phyloP scores from a whole-genome alignment of 2,797 vertebrate species.

The Micrastur ruficollis region DNA sequence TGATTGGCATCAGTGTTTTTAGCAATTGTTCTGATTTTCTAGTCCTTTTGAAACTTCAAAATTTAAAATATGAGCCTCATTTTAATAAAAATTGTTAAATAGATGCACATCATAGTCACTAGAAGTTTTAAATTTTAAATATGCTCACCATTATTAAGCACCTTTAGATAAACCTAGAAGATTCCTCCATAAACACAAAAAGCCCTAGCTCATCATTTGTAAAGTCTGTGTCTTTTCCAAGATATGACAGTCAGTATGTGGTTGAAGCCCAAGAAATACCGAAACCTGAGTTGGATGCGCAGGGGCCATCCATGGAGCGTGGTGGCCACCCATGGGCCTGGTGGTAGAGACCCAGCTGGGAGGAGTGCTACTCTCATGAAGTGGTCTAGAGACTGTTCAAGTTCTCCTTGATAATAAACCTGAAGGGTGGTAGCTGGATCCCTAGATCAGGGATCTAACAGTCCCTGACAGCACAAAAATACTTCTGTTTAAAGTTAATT shows the following conservation, averaged over 20 bases:
- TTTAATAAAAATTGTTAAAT: background rate
- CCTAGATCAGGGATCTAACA: background rate
- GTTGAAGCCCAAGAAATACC: background rate
- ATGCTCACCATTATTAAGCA: background rate
- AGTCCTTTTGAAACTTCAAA: background rate
- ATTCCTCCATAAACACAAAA: background rate
- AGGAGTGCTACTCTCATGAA: background rate
- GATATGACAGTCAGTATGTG: accelerated
- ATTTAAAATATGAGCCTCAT: background rate
- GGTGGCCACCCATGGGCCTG: background rate
- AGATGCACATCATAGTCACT: background rate
- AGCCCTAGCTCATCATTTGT: background rate
- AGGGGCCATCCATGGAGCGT: accelerated
- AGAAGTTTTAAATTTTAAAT: background rate
- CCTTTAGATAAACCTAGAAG: background rate
- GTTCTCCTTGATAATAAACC: background rate
- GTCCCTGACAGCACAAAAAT: background rate
- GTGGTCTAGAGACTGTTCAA: background rate
- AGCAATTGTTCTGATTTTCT: background rate
- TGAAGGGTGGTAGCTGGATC: background rate
- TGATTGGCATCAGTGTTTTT: background rate
- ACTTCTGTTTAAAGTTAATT: background rate
- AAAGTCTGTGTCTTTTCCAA: background rate
- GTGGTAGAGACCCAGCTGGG: background rate
- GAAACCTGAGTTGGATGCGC: too few species aligned